Evolutionary conservation across 2,113 vertebrate genomes (phyloP).

Genomic region (Gnathonemus longibarbis): DNA sequence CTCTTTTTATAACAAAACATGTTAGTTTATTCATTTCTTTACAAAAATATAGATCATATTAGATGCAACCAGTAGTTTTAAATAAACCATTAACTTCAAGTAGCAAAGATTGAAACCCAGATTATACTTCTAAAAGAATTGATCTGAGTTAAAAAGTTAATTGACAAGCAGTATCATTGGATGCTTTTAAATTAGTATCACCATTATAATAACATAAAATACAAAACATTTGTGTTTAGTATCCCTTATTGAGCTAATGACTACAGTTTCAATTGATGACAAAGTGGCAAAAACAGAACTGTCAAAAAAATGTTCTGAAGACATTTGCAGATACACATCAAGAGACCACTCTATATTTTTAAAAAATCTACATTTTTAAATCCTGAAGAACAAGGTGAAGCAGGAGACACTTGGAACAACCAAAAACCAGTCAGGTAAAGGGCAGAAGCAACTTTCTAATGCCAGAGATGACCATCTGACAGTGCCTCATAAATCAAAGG

Average conservation of each 20-base stretch:
- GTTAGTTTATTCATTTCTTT: not conserved
- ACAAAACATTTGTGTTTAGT: not conserved
- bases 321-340: not conserved
- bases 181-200: not conserved
- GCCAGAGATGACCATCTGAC: not conserved
- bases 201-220: not conserved
- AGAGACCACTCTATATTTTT: not conserved
- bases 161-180: not conserved
- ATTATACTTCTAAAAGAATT: not conserved
- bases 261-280: not conserved
- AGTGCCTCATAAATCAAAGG: not conserved
- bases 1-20: not conserved
- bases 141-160: not conserved
- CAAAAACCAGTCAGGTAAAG: not conserved
- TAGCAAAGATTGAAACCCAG: not conserved
- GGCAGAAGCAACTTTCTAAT: not conserved
- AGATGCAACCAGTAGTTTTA: not conserved
- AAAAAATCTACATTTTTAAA: not conserved
- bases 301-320: not conserved
- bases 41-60: not conserved
- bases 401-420: not conserved
- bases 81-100: not conserved
- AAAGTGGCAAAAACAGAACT: not conserved
- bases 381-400: not conserved
- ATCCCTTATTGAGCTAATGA: not conserved